Evolutionary conservation across 2,797 vertebrate species (phyloP).

Genomic region (Synaphobranchus kaupii): DNA sequence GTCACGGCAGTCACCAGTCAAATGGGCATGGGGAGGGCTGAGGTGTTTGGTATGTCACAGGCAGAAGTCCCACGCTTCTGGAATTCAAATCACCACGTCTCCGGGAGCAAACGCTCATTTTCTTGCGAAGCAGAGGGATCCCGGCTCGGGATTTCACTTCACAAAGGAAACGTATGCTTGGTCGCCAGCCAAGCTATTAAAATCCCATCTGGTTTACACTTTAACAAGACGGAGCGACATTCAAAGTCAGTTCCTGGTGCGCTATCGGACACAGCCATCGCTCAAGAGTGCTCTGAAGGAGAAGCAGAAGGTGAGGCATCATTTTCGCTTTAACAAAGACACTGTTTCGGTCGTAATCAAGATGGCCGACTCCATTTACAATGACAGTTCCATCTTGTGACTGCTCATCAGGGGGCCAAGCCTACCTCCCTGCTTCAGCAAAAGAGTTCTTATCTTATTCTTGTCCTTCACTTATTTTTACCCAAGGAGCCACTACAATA

Average conservation of each 20-base stretch:
- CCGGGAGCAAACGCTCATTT: not conserved
- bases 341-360: not conserved
- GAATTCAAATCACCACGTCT: not conserved
- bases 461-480: not conserved
- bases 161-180: not conserved
- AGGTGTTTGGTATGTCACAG: not conserved
- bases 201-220: constrained; percentile 8
- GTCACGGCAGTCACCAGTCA: not conserved
- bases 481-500: not conserved
- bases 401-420: not conserved
- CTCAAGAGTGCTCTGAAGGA: not conserved
- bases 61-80: not conserved
- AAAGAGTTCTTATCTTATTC: not conserved
- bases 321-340: not conserved
- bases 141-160: not conserved
- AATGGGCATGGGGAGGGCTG: not conserved
- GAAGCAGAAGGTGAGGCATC: not conserved
- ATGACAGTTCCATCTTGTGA: not conserved
- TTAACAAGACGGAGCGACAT: not conserved
- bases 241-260: constrained; percentile 5
- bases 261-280: not conserved
- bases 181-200: constrained; percentile 3
- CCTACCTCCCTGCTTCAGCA: not conserved
- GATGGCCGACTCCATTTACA: not conserved
- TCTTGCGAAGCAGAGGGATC: not conserved